Base-by-base conservation (phyloP, 2,888 invertebrate genomes). In the Drosophila antonietae region DNA sequence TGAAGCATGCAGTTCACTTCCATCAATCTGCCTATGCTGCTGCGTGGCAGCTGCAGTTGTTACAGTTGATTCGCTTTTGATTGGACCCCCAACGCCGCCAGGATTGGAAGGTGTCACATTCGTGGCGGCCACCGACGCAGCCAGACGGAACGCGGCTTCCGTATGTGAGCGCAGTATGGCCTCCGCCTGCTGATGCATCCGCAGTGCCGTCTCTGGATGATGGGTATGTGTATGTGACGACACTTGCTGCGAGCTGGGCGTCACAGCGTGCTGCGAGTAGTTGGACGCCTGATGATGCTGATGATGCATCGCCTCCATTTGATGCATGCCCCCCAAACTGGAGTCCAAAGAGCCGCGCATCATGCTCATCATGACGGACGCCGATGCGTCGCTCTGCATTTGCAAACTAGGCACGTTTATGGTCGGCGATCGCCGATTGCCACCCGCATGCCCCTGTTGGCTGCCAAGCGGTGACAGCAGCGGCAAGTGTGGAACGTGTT, bases 91-190 rank as follows among this genome's bases (percentile, higher is more conserved):
- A 35, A 37, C 37, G 18, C 39, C 23, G 18, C 43, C 14, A 23
- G 52, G 10, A 28, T 39, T 44, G n/a, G 20, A 37, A n/a, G 63
- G 20, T 8, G 37, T 55, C 28, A 46, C 33, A n/a, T 51, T 85
- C 23, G 70, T 65, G 3, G 71, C 60, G 39, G 76, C 78, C 12
- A 72, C 81, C 2, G 80, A 73, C 10, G 93, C 93, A 1, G 95
- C 97, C 68, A 97, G 92, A 86, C 97, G 94, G 43, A 97, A 93
- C 8, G 96, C 96, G 0, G 97, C 97, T 92, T 97, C 97, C 0
- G 97, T 97, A 90, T 97, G 97, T 81, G 96, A 96, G 90, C 97
- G 94, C 28, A 97, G 93, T 59, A 97, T 93, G 0, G 96, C 90
- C 28, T 67, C 67, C 1, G 95, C 94, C 10, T 67, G 67, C 89